phyloP scores from a whole-genome alignment of 2,113 vertebrate species.

The Nicator chloris region DNA sequence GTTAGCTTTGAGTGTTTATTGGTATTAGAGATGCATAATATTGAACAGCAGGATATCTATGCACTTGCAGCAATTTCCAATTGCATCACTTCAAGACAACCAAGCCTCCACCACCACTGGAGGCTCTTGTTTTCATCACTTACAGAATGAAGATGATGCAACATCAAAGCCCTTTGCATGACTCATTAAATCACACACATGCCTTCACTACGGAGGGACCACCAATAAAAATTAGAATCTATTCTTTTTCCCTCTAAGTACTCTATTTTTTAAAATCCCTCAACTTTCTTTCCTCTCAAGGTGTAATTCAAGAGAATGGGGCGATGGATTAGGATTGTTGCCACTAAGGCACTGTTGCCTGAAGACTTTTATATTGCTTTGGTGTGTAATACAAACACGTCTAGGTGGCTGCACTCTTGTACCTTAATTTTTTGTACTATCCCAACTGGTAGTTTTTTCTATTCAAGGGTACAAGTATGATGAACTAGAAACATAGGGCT shows the following conservation, averaged over 20 bases:
- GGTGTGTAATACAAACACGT: neutral
- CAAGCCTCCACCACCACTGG: neutral
- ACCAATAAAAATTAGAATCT: neutral
- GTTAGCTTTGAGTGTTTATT: neutral
- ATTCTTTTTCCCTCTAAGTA: neutral
- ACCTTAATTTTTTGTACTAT: neutral
- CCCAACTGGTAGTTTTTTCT: neutral
- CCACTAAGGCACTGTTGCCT: neutral
- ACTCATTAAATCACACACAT: neutral
- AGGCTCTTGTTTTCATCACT: neutral
- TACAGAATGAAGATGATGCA: neutral
- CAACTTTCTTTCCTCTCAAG: neutral
- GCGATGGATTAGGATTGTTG: neutral
- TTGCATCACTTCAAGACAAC: neutral
- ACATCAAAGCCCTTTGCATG: neutral
- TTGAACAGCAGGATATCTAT: neutral
- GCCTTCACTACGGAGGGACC: neutral
- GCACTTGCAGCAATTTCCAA: neutral
- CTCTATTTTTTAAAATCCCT: neutral
- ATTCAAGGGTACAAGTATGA: neutral
- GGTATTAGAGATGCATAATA: neutral
- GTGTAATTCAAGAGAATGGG: neutral
- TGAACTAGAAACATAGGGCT: neutral
- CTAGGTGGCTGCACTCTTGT: neutral
- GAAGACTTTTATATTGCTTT: neutral